A percentile compares a stretch with the other conserved stretches of the same genome.
Evolutionary conservation across 2,797 vertebrate genomes (phyloP).

Genomic region (Thalassophryne amazonica): DNA sequence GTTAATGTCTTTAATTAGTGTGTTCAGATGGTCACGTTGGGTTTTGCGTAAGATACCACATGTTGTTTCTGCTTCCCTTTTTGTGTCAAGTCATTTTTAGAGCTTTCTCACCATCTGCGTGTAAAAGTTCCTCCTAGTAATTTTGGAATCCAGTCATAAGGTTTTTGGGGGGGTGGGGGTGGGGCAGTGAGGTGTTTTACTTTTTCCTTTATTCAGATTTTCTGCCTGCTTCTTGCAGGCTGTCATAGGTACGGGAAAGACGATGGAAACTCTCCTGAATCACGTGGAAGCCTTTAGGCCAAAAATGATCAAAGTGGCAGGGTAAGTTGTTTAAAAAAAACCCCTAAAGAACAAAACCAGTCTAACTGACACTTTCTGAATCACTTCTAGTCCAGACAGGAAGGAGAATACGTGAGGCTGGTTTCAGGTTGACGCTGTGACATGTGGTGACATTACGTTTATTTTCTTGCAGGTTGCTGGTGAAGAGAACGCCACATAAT

Average conservation of each 20-base stretch:
- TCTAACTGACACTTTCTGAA: conserved; percentile 25
- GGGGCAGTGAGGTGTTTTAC: no score
- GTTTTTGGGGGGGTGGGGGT: no score
- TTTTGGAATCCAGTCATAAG: no score
- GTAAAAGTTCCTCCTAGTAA: no score
- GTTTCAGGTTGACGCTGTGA: no score
- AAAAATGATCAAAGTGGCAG: conserved; percentile 92
- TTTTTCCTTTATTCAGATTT: no score
- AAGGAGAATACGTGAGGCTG: background rate
- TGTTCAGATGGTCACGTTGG: background rate
- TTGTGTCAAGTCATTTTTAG: conserved; percentile 2
- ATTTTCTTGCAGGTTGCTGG: conserved; percentile 83
- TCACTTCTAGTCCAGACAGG: conserved; percentile 52
- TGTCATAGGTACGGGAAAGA: conserved; percentile 89
- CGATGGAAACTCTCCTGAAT: conserved; percentile 87
- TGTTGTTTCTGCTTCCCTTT: conserved; percentile 8
- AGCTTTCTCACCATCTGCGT: background rate
- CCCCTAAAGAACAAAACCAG: conserved; percentile 25
- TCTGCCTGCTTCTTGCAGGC: conserved; percentile 82
- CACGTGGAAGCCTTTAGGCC: conserved; percentile 85
- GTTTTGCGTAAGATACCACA: background rate
- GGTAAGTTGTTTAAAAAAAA: conserved; percentile 79
- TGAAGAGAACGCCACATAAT: conserved; percentile 84
- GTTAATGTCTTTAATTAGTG: no score
- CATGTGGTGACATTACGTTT: conserved; percentile 24